Base-by-base conservation (phyloP, 2,113 vertebrate species). In the Pseudolaguvia tuberculata region DNA sequence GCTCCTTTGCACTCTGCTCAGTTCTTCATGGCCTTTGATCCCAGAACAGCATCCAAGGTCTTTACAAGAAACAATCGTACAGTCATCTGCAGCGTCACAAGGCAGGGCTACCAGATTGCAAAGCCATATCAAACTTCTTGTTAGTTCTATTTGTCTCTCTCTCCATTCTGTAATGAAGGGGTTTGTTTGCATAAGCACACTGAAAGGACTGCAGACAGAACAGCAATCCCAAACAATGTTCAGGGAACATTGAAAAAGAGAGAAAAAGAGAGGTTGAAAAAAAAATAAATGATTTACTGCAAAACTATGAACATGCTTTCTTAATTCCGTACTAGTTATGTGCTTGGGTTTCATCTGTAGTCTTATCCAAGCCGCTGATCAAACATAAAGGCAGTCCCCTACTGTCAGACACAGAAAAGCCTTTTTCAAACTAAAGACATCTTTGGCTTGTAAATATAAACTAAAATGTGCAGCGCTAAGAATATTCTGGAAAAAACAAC, bases 281-380 rank as follows among this genome's bases (percentile, higher is more conserved):
- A 59, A 29, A 79, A 62, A 79, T 68, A 51, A 67, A 70, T 45
- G n/a, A 65, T 47, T 23, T 45, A 3, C 11, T 12, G 8, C 39
- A 47, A 47, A 47, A 65, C 13, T 65, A 45, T 21, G 20, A 63
- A n/a, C 61, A 21, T 8, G 5, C 14, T n/a, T 63, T 20, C 12
- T 47, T 2, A 65, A 47, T 65, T 65, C 61, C 25, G 39, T 68
- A 77, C 70, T 85, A 77, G 77, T 61, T 82, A 75, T 84, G 74
- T 86, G 83, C 85, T 87, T 69, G 59, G 8, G 45, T 68, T 85
- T 80, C 83, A 87, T 83, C 69, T 5, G 53, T 79, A 85, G 82
- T 87, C 84, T 88, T 82, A 84, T 69, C 85, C 69, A 53, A 82
- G 83, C 70, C 76, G 31, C n/a, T 62, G 65, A 59, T 76, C 75